phyloP scores from a whole-genome alignment of 2,797 vertebrate genomes.

The Acrocephalus scirpaceus region DNA sequence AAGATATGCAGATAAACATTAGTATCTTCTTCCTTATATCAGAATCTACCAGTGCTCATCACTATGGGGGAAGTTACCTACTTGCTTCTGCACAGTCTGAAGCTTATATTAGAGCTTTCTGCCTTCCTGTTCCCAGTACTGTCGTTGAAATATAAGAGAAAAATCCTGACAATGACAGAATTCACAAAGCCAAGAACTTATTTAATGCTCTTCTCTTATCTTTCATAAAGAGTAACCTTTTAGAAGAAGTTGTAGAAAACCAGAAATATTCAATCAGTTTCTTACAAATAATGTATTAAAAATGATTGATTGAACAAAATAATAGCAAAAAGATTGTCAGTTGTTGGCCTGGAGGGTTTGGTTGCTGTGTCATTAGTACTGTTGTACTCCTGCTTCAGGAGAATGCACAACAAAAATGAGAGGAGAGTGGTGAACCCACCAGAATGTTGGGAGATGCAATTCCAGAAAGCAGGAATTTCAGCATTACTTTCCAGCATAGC shows the following conservation, averaged over 20 bases:
- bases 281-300: not conserved
- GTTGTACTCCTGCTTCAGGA: not conserved
- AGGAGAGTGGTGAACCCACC: not conserved
- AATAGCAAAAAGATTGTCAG: not conserved
- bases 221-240: not conserved
- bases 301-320: not conserved
- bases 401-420: not conserved
- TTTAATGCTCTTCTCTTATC: not conserved
- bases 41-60: not conserved
- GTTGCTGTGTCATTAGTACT: not conserved
- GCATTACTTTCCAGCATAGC: not conserved
- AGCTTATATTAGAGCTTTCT: not conserved
- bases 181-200: not conserved
- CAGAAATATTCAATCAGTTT: not conserved
- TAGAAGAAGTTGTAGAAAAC: not conserved
- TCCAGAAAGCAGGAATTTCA: not conserved
- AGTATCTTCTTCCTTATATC: not conserved
- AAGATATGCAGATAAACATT: rapidly evolving
- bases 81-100: not conserved
- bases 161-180: not conserved
- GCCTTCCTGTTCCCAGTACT: not conserved
- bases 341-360: not conserved
- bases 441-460: not conserved
- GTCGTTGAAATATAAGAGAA: not conserved
- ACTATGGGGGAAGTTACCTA: not conserved